Percentiles rank a stretch among this genome's conserved stretches.
These are phyloP conservation scores for Lates calcarifer DNA, from an alignment of 2,113 vertebrate species.

Conservation along the genomic window DNA sequence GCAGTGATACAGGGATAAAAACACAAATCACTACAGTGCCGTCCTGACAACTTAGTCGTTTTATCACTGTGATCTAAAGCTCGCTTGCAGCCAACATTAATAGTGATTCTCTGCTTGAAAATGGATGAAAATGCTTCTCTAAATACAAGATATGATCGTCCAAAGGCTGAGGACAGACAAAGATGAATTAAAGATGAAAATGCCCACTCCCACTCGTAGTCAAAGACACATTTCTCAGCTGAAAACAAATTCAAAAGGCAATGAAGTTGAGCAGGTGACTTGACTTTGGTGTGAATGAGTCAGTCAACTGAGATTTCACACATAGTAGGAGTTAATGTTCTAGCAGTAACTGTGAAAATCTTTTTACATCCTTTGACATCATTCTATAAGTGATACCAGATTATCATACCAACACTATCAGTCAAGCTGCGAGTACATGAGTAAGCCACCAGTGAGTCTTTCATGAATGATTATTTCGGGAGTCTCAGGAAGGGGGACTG, in stretches of 20 bases:
- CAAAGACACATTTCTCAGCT: conserved; percentile 5
- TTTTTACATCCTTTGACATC: conserved; percentile 8
- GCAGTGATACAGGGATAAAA: conserved; percentile 9
- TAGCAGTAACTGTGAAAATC: conserved; percentile 6
- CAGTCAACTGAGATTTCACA: not conserved
- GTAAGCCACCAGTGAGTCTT: not conserved
- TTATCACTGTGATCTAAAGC: conserved; percentile 18
- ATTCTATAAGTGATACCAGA: conserved; percentile 30
- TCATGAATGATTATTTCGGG: conserved; percentile 10
- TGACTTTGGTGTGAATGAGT: conserved; percentile 2
- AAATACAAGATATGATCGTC: conserved; percentile 9
- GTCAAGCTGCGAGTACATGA: not conserved
- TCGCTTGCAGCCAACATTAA: conserved; percentile 15
- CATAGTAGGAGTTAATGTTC: conserved; percentile 7
- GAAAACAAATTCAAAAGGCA: not conserved
- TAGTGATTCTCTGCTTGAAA: conserved; percentile 12
- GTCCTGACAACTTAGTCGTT: conserved; percentile 13
- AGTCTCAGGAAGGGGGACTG: no score
- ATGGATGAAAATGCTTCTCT: not conserved
- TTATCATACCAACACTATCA: not conserved
- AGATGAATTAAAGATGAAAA: conserved; percentile 5
- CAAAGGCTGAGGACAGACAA: not conserved
- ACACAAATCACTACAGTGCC: conserved; percentile 34
- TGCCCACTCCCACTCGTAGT: not conserved
- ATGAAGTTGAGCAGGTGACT: conserved; percentile 13